Conservation (phyloP, 2,888 invertebrate species). For the Oscheius sp. region DNA sequence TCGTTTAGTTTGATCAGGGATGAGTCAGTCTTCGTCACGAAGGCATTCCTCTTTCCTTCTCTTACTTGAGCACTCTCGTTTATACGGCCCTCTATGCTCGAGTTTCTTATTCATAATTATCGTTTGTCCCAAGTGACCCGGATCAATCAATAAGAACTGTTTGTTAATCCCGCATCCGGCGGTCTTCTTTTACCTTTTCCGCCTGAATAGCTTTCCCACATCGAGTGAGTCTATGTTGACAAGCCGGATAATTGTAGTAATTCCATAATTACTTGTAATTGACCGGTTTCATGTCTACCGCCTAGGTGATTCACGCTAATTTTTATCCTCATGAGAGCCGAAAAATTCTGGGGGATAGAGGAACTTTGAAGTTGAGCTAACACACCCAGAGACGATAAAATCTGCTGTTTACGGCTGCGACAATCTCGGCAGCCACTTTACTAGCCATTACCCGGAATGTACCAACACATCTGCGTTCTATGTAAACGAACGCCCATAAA, state of each 20-base stretch:
- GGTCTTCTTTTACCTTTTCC: slow-evolving; percentile 20
- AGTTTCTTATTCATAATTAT: not conserved
- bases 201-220: slow-evolving; percentile 25
- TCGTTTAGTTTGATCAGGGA: not conserved
- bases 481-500: slow-evolving; percentile 32
- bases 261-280: slow-evolving; percentile 24
- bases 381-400: not conserved
- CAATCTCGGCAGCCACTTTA: slow-evolving; percentile 27
- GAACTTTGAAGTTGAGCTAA: not conserved
- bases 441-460: slow-evolving; percentile 32
- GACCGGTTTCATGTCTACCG: not conserved
- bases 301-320: not conserved
- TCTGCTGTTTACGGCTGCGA: slow-evolving; percentile 9
- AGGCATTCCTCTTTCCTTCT: not conserved
- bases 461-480: slow-evolving; percentile 30
- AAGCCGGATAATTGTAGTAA: slow-evolving; percentile 24
- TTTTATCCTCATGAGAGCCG: not conserved
- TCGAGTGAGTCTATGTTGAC: slow-evolving; percentile 17
- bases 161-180: slow-evolving; percentile 23
- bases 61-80: not conserved
- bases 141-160: slow-evolving; percentile 15
- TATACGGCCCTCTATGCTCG: not conserved
- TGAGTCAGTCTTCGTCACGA: not conserved
- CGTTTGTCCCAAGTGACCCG: slow-evolving; percentile 17
- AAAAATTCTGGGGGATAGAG: not conserved